phyloP scores from a whole-genome alignment of 2,888 invertebrate genomes.

The Amiota minor region DNA sequence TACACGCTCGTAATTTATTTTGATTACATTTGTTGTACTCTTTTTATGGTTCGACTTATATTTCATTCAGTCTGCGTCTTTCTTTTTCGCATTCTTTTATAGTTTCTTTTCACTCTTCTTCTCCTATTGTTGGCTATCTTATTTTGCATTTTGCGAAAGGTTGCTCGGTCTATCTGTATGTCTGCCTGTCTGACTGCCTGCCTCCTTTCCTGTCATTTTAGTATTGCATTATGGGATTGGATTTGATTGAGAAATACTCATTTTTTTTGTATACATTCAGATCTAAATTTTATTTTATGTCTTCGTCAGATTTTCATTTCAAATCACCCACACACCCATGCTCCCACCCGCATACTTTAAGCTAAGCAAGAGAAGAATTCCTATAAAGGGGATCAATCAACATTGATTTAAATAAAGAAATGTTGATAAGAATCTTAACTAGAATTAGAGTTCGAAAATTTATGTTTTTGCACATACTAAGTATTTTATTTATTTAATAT shows the following conservation, averaged over 20 bases:
- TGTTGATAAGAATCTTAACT: too few relatives aligned
- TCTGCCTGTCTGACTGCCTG: too few relatives aligned
- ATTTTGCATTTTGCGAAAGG: slow-evolving; percentile 51
- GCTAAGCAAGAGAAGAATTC: too few relatives aligned
- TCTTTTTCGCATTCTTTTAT: slow-evolving; percentile 17
- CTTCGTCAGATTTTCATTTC: not conserved
- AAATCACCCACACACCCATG: too few relatives aligned
- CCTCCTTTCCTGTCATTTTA: too few relatives aligned
- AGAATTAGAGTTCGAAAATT: too few relatives aligned
- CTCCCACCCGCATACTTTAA: too few relatives aligned
- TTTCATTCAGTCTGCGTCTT: slow-evolving; percentile 30
- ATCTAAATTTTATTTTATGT: slow-evolving; percentile 28
- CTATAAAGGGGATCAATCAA: too few relatives aligned
- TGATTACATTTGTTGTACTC: slow-evolving; percentile 56
- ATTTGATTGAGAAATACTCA: slow-evolving; percentile 58
- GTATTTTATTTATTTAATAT: too few relatives aligned
- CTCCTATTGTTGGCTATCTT: slow-evolving; percentile 44
- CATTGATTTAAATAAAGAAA: too few relatives aligned
- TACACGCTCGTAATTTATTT: slow-evolving; percentile 68
- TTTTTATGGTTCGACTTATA: slow-evolving; percentile 11
- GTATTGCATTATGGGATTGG: too few relatives aligned
- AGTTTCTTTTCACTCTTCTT: slow-evolving; percentile 35
- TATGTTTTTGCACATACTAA: too few relatives aligned
- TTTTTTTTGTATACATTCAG: slow-evolving; percentile 44
- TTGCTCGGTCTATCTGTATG: slow-evolving; percentile 47